A percentile compares a stretch with the other conserved stretches of the same genome.
These are phyloP conservation scores for Polypterus bichir DNA, from an alignment of 2,113 vertebrate genomes.

Conservation along the genomic window DNA sequence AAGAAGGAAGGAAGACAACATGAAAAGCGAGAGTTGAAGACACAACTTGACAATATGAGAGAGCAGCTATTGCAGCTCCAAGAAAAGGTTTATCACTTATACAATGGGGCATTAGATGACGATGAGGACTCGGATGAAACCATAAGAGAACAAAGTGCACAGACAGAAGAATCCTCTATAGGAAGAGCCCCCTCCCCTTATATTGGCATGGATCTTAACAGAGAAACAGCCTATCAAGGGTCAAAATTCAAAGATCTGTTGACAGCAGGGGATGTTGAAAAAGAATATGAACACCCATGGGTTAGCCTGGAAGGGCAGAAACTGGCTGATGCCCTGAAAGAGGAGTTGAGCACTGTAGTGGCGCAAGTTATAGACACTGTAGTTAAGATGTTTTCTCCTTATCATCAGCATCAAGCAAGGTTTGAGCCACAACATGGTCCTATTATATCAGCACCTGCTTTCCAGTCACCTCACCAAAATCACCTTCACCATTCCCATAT, in stretches of 20 bases:
- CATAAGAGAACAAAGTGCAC: too few species aligned
- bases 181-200: too few species aligned
- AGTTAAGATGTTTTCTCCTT: slow-evolving; percentile 42
- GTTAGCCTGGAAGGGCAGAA: slow-evolving; percentile 30
- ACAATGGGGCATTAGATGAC: slow-evolving; percentile 39
- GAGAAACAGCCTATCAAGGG: too few species aligned
- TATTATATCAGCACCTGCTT: not conserved
- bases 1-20: slow-evolving; percentile 33
- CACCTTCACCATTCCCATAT: slow-evolving; percentile 3
- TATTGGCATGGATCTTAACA: too few species aligned
- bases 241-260: too few species aligned
- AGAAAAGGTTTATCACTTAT: slow-evolving; percentile 51
- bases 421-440: not conserved
- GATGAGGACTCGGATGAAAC: slow-evolving; percentile 20
- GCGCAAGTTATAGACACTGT: slow-evolving; percentile 57
- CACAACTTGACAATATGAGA: slow-evolving; percentile 51
- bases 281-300: slow-evolving; percentile 9
- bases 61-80: slow-evolving; percentile 51
- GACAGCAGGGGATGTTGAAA: too few species aligned
- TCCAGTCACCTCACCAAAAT: not conserved
- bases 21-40: slow-evolving; percentile 51
- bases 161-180: too few species aligned
- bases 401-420: not conserved
- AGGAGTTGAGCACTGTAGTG: slow-evolving; percentile 49
- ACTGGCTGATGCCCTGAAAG: slow-evolving; percentile 52